Evolutionary conservation across 1,140 invertebrate genomes (phyloP).

Genomic region (Papilio machaon): DNA sequence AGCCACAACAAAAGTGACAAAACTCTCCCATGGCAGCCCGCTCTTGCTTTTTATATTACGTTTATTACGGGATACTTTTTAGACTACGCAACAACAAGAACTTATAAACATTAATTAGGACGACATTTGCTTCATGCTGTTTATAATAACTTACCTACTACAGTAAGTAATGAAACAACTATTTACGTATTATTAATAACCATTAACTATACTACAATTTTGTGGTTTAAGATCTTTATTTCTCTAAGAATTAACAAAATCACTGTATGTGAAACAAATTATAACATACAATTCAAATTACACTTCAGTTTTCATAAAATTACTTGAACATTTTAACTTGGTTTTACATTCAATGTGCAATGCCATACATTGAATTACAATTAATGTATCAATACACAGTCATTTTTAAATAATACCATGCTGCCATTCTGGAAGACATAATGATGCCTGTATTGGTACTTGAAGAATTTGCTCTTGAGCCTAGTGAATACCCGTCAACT

Average conservation of each 20-base stretch:
- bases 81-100: conserved; percentile 12
- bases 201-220: too few species aligned
- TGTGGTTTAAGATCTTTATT: too few species aligned
- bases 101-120: background rate
- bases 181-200: background rate
- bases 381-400: conserved; percentile 13
- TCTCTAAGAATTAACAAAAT: too few species aligned
- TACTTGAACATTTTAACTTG: background rate
- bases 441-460: conserved; percentile 30
- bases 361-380: background rate
- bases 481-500: conserved; percentile 29
- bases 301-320: background rate
- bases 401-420: background rate
- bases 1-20: conserved; percentile 59
- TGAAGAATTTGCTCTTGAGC: conserved; percentile 14
- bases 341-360: background rate
- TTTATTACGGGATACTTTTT: conserved; percentile 31
- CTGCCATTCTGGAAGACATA: conserved; percentile 14
- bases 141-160: background rate
- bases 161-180: background rate
- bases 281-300: too few species aligned
- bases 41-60: conserved; percentile 38
- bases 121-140: background rate
- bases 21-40: conserved; percentile 44
- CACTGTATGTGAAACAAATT: too few species aligned